Evolutionary conservation across 2,113 vertebrate species (phyloP).

Genomic region (Solenodon paradoxus): DNA sequence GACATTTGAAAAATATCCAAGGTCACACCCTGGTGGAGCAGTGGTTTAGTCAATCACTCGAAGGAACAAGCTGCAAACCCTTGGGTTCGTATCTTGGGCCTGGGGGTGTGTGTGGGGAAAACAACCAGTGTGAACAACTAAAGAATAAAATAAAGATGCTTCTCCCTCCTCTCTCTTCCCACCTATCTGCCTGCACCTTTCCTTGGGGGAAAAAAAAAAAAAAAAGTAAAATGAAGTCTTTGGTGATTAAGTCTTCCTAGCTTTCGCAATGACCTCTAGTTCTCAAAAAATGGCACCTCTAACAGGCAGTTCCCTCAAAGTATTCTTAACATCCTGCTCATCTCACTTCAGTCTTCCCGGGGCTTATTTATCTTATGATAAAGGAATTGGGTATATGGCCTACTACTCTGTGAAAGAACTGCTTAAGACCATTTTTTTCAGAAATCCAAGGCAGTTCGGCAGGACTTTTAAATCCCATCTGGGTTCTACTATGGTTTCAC

Average conservation of each 20-base stretch:
- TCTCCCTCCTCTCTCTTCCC: no score
- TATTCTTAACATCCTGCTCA: background rate
- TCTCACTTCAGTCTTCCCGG: background rate
- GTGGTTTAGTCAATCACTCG: no score
- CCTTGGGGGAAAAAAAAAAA: no score
- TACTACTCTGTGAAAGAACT: background rate
- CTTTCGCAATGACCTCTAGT: background rate
- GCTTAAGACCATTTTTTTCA: background rate
- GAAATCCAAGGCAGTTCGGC: background rate
- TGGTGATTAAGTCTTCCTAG: background rate
- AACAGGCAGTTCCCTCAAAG: background rate
- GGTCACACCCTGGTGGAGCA: no score
- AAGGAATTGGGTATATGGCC: background rate
- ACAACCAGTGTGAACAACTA: no score
- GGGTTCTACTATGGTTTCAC: background rate
- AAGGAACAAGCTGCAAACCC: no score
- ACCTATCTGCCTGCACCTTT: no score
- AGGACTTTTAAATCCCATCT: background rate
- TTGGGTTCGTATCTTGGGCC: no score
- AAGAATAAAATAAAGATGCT: no score
- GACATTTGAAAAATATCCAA: no score
- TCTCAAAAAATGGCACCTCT: background rate
- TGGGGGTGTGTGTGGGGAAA: no score
- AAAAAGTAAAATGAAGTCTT: background rate
- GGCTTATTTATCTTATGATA: background rate